Evolutionary conservation across 2,113 vertebrate species (phyloP), one percentile per base, ranked within the genome.

Genomic region (Caloenas nicobarica): DNA sequence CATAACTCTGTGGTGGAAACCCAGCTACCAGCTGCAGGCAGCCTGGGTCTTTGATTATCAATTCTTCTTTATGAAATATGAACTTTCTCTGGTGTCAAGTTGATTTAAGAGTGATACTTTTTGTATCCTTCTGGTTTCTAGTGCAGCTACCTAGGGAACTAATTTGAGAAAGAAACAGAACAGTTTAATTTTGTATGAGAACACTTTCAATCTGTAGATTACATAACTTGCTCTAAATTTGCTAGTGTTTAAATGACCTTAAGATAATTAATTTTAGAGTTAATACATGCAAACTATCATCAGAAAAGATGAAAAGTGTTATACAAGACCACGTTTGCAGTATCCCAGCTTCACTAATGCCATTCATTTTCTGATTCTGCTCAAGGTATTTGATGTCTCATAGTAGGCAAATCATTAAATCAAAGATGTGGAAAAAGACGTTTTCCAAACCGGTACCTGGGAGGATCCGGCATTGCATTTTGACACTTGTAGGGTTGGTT

Each of bases 131-230:
- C 56, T 79, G 24, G 8, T 44, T 93, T 95, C 80, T 61, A 84
- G 73, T 57, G 29, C 72, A 91, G 71, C 61, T 95, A 85, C 57
- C 73, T 61, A 24, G 81, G 89, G 77, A 95, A 57, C 72, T 91
- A 89, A 91, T 85, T 79, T 92, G 44, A 81, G 70, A 92, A 81
- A 74, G 79, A 91, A 68, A 60, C 0, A 0, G 54, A 90, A 76
- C 26, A 34, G 7, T 81, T 95, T 48, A 81, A 96, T 89, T 93
- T 93, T 87, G 24, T 61, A 86, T 60, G 81, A 91, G 69, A 86
- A 77, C 50, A 21, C 36, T 58, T 80, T 79, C 44, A 50, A 50
- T 83, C 70, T 38, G 18, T 76, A 82, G 17, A 57, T 85, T 85
- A 82, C 0, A 0, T 69, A 82, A 82, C 65, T 69, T 76, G 51